Evolutionary conservation across 92 coral and sea anemone genomes (phyloP).

Genomic region (Umimayanthus chanpuru): DNA sequence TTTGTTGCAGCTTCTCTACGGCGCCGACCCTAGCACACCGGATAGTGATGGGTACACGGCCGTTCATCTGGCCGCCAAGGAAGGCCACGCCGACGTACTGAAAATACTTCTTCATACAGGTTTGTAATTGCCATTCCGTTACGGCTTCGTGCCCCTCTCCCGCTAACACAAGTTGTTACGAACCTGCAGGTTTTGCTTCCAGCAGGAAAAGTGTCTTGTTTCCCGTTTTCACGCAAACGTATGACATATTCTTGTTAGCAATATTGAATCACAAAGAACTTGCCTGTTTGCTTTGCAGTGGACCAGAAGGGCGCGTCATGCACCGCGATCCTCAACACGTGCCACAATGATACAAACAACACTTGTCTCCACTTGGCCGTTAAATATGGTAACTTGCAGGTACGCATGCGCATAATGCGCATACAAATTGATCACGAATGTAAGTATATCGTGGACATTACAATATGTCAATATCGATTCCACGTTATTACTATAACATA

Average conservation of each 20-base stretch:
- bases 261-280: no score
- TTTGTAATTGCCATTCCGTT: slow-evolving; percentile 7
- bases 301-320: slow-evolving; percentile 62
- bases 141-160: no score
- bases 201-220: slow-evolving; percentile 8
- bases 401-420: slow-evolving; percentile 27
- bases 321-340: slow-evolving; percentile 64
- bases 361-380: slow-evolving; percentile 84
- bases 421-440: neutral
- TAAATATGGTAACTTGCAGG: slow-evolving; percentile 72
- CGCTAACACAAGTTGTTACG: no score
- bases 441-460: no score
- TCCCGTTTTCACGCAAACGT: no score
- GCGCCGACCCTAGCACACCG: slow-evolving; percentile 66
- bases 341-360: slow-evolving; percentile 62
- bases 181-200: neutral
- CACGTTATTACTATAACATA: neutral
- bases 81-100: slow-evolving; percentile 72
- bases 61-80: slow-evolving; percentile 81
- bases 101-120: slow-evolving; percentile 70
- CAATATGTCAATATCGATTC: neutral
- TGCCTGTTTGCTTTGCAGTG: slow-evolving; percentile 41
- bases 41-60: slow-evolving; percentile 79
- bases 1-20: slow-evolving; percentile 56
- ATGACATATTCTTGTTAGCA: neutral